phyloP scores from a whole-genome alignment of 2,113 vertebrate genomes.

The Noturus placidus region DNA sequence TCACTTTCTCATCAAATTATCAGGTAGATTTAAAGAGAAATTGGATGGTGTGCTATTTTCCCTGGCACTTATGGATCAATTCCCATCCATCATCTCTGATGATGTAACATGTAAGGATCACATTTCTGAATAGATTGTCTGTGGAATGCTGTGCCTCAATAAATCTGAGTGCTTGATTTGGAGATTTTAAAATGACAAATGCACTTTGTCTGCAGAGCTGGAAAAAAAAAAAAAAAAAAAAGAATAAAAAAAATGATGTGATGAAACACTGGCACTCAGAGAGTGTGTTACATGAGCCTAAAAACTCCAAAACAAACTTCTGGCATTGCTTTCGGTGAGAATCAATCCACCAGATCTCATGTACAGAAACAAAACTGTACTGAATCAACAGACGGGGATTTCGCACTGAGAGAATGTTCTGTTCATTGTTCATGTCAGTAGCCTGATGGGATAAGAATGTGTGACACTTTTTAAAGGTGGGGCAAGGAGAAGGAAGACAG shows the following conservation, averaged over 20 bases:
- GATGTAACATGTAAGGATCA: conserved; percentile 16
- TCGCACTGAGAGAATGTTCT: conserved; percentile 2
- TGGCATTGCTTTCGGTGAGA: conserved; percentile 20
- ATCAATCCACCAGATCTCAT: conserved; percentile 36
- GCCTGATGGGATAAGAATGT: conserved; percentile 28
- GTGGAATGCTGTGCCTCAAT: background rate
- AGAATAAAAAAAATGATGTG: background rate
- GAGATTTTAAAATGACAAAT: conserved; percentile 16
- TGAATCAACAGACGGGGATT: background rate
- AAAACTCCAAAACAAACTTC: conserved; percentile 23
- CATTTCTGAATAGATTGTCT: conserved; percentile 30
- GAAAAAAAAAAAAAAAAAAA: background rate
- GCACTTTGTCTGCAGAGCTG: background rate
- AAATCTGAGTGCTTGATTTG: conserved; percentile 8
- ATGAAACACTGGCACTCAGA: conserved; percentile 27
- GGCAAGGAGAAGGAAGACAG: too few relatives aligned
- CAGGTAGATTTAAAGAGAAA: conserved; percentile 20
- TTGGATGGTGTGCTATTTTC: conserved; percentile 19
- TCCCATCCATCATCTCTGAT: conserved; percentile 25
- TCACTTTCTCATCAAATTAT: conserved; percentile 29
- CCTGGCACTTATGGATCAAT: conserved; percentile 12
- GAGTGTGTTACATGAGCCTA: conserved; percentile 27
- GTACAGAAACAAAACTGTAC: conserved; percentile 33
- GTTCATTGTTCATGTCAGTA: background rate
- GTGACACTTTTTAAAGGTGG: too few relatives aligned